Conservation (phyloP, 92 coral and sea anemone species). For the Anthopleura xanthogrammica region DNA sequence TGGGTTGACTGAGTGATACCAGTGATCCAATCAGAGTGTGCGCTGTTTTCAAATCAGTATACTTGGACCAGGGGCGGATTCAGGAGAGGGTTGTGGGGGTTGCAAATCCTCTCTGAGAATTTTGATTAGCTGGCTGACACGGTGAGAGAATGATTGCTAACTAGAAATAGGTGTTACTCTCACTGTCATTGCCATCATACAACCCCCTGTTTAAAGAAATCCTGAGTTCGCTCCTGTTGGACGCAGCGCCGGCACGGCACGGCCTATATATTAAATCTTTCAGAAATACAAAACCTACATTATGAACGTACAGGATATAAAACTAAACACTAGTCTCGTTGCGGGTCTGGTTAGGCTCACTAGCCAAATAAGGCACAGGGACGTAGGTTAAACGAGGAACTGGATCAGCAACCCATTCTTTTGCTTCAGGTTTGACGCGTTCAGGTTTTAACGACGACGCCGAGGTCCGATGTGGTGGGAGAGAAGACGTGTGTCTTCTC, state of each 20-base stretch:
- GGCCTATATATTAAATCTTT: neutral
- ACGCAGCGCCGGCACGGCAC: neutral
- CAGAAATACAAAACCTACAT: neutral
- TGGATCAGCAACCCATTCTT: conserved; percentile 64
- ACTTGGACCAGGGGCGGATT: too few species aligned
- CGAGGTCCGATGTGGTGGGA: conserved; percentile 54
- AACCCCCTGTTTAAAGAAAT: too few species aligned
- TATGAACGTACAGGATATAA: neutral
- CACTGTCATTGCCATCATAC: too few species aligned
- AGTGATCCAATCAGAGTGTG: too few species aligned
- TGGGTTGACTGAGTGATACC: too few species aligned
- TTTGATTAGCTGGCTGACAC: too few species aligned
- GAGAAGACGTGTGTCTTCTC: conserved; percentile 15
- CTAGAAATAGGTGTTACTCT: too few species aligned
- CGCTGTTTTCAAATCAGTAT: too few species aligned
- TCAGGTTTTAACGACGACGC: conserved; percentile 69
- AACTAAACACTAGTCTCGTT: conserved; percentile 74
- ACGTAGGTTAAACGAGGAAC: conserved; percentile 69
- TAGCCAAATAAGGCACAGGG: conserved; percentile 80
- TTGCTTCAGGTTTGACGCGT: conserved; percentile 79
- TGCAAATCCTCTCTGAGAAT: too few species aligned
- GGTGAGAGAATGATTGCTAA: too few species aligned
- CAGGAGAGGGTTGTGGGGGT: too few species aligned
- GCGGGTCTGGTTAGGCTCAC: conserved; percentile 27
- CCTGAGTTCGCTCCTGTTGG: too few species aligned